phyloP scores from a whole-genome alignment of 2,113 vertebrate genomes.

The Aepyceros melampus region DNA sequence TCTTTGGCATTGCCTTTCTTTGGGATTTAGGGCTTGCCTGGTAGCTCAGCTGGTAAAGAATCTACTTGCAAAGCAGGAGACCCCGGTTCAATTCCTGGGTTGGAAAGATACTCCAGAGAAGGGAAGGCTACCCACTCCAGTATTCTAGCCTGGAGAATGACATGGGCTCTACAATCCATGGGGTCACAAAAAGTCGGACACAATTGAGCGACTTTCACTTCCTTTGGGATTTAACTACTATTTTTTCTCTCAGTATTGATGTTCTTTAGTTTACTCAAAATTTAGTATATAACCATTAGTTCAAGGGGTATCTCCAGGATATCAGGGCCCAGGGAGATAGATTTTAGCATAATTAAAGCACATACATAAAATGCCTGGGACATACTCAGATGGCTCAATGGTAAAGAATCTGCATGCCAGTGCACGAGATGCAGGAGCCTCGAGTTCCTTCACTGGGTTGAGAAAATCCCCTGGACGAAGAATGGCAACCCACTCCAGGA shows the following conservation, averaged over 20 bases:
- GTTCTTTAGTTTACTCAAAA: conserved; percentile 1
- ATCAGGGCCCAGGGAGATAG: neutral
- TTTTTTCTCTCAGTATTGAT: neutral
- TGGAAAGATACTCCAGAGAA: neutral
- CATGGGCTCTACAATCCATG: neutral
- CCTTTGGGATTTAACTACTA: neutral
- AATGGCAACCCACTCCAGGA: neutral
- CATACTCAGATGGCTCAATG: neutral
- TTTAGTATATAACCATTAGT: neutral
- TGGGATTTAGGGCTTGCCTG: neutral
- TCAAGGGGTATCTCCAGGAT: neutral
- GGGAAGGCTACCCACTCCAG: neutral
- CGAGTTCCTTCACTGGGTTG: neutral
- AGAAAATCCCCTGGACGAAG: neutral
- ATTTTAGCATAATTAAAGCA: neutral
- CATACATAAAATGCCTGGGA: neutral
- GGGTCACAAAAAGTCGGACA: neutral
- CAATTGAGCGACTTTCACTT: neutral
- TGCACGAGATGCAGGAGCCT: neutral
- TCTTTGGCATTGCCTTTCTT: neutral
- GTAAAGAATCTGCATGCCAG: neutral
- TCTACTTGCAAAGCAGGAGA: neutral
- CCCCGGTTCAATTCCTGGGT: neutral
- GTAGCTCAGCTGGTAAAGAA: neutral
- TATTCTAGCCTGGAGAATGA: neutral